phyloP scores from a whole-genome alignment of 2,113 vertebrate genomes.

The Callopanchax toddi region DNA sequence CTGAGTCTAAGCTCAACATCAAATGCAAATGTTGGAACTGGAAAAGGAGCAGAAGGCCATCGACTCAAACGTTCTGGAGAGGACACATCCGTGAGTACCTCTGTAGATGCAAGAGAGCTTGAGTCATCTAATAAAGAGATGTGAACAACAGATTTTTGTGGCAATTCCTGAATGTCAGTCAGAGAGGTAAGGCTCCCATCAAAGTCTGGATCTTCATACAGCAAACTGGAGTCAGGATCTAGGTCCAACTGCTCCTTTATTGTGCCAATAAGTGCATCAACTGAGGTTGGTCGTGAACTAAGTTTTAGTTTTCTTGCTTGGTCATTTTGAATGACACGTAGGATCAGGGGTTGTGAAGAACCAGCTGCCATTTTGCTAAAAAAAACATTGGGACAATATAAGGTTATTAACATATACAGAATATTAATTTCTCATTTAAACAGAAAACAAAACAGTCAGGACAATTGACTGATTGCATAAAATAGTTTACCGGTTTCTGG shows the following conservation, averaged over 20 bases:
- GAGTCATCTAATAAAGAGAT: constrained; percentile 23
- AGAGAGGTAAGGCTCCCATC: background rate
- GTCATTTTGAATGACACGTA: constrained; percentile 17
- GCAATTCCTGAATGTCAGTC: constrained; percentile 24
- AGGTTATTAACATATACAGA: background rate
- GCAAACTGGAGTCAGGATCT: constrained; percentile 6
- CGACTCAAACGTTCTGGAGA: constrained; percentile 27
- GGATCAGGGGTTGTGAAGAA: constrained; percentile 13
- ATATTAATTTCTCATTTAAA: background rate
- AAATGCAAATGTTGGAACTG: constrained; percentile 38
- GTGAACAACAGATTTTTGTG: constrained; percentile 47
- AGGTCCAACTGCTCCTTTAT: background rate
- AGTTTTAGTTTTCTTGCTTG: constrained; percentile 41
- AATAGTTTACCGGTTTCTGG: background rate
- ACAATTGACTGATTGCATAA: background rate
- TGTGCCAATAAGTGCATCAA: constrained; percentile 21
- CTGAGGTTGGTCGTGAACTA: constrained; percentile 33
- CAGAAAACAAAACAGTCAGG: no score
- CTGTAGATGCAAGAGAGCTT: constrained; percentile 4
- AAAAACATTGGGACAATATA: background rate
- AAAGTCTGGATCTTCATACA: constrained; percentile 54
- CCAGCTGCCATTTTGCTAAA: constrained; percentile 7
- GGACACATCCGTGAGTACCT: constrained; percentile 37
- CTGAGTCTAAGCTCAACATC: constrained; percentile 45
- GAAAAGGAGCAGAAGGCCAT: constrained; percentile 43